Conservation (phyloP, 2,888 invertebrate genomes). For the Isotomurus palustris region DNA sequence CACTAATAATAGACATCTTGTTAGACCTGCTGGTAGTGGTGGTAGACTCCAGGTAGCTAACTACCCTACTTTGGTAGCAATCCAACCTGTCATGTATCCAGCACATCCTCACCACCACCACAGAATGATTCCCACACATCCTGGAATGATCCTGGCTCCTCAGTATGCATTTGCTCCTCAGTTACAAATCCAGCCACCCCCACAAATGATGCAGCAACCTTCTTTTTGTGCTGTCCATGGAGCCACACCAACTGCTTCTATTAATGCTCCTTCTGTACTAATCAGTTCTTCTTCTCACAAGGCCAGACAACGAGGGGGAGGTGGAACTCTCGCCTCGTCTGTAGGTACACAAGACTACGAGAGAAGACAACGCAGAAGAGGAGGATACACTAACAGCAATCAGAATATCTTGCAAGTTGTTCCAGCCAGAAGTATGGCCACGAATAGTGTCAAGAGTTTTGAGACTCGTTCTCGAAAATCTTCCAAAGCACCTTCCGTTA, state of each 20-base stretch:
- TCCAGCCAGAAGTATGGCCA: neutral
- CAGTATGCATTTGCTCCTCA: constrained; percentile 11
- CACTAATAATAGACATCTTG: too few species aligned
- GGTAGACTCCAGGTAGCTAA: constrained; percentile 6
- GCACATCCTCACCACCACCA: neutral
- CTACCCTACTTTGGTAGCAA: constrained; percentile 20
- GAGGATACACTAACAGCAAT: neutral
- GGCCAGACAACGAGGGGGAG: too few species aligned
- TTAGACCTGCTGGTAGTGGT: neutral
- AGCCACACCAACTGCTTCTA: constrained; percentile 1
- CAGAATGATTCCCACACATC: constrained; percentile 2
- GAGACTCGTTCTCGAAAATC: neutral
- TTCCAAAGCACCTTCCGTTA: constrained; percentile 2
- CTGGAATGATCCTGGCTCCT: neutral
- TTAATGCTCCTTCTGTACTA: neutral
- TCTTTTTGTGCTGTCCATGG: constrained; percentile 1
- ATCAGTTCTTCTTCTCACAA: neutral
- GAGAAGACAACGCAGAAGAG: neutral
- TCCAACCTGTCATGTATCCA: constrained; percentile 5
- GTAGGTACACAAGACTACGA: neutral
- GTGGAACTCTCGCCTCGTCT: neutral
- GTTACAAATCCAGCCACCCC: too few species aligned
- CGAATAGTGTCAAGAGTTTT: constrained; percentile 4
- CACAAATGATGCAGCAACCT: constrained; percentile 23
- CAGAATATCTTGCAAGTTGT: too few species aligned